Evolutionary conservation across 2,113 vertebrate genomes (phyloP).

Genomic region (Xenopus laevis): DNA sequence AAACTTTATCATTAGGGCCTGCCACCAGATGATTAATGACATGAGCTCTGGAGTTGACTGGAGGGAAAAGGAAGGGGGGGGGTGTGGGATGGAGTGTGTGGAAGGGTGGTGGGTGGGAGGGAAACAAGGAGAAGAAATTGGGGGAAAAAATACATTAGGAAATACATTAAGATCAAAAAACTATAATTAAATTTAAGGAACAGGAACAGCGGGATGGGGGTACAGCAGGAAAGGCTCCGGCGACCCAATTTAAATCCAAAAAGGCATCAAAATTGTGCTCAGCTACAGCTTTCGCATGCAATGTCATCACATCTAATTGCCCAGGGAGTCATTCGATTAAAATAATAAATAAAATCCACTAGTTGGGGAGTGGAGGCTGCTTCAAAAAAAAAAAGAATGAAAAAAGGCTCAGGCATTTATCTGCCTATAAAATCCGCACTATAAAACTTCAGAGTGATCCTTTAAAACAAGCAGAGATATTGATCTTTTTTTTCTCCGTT

Average conservation of each 20-base stretch:
- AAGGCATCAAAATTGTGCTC: too few species aligned
- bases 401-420: not conserved
- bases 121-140: slow-evolving; percentile 6
- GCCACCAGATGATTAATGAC: slow-evolving; percentile 42
- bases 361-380: not conserved
- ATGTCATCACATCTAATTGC: not conserved
- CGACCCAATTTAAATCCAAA: too few species aligned
- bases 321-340: not conserved
- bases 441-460: not conserved
- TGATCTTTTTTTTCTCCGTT: slow-evolving; percentile 17
- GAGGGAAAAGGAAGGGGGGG: not conserved
- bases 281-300: too few species aligned
- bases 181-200: slow-evolving; percentile 15
- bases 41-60: slow-evolving; percentile 36
- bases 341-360: not conserved
- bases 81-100: slow-evolving; percentile 1
- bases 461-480: slow-evolving; percentile 14
- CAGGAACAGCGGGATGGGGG: not conserved
- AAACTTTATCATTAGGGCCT: slow-evolving; percentile 45
- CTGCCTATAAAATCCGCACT: not conserved
- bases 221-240: not conserved
- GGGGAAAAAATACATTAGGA: slow-evolving; percentile 20
- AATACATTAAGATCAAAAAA: not conserved
- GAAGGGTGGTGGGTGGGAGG: too few species aligned
- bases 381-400: not conserved